A percentile compares a stretch with the other conserved stretches of the same genome.
These are phyloP conservation scores for Aratinga solstitialis DNA, from an alignment of 2,797 vertebrate genomes.

Conservation along the genomic window DNA sequence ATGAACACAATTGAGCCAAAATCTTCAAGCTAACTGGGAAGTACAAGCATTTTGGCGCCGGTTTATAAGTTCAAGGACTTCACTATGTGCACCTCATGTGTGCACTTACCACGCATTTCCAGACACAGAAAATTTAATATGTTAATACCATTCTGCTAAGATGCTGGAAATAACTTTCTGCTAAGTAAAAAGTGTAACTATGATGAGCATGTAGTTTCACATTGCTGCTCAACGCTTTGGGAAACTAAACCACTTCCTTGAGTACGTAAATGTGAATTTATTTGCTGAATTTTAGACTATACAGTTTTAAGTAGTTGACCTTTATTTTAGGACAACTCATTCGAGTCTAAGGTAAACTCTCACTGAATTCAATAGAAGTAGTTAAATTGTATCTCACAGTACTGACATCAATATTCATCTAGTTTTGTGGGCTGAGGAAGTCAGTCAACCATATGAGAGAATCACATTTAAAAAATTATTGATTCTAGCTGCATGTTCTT, in stretches of 20 bases:
- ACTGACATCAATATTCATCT: not conserved
- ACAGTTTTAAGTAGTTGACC: not conserved
- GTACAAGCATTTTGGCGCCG: not conserved
- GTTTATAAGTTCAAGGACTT: not conserved
- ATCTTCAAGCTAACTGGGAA: not conserved
- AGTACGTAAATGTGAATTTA: not conserved
- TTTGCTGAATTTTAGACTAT: not conserved
- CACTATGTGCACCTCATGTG: not conserved
- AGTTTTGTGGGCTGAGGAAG: conserved; percentile 3
- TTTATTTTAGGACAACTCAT: not conserved
- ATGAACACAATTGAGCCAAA: not conserved
- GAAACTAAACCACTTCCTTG: not conserved
- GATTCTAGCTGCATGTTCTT: not conserved
- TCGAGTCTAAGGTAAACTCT: not conserved
- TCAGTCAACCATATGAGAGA: not conserved
- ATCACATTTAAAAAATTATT: conserved; percentile 40
- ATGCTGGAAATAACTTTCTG: not conserved
- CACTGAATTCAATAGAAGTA: not conserved
- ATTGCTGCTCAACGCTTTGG: not conserved
- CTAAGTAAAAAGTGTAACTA: not conserved
- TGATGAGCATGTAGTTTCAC: not conserved
- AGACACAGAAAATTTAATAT: not conserved
- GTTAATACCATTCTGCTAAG: not conserved
- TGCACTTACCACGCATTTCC: not conserved
- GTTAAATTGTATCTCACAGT: not conserved